Conservation (phyloP, 2,797 vertebrate species). For the Falco novaeseelandiae region DNA sequence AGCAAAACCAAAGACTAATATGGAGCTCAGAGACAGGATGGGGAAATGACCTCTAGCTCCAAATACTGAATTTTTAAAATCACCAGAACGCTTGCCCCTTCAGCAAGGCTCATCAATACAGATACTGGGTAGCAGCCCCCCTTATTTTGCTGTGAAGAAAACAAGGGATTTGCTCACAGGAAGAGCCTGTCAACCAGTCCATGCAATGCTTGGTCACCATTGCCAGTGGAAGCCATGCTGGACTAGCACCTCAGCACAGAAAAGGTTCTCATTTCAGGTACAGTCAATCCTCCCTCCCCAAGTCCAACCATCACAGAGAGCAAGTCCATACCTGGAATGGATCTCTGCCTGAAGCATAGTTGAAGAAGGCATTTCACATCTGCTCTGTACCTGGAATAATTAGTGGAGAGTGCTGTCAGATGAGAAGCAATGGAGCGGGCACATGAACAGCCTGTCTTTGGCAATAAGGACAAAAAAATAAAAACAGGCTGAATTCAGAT, state of each 20-base stretch:
- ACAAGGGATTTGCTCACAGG: not conserved
- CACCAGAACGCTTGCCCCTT: not conserved
- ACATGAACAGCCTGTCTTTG: not conserved
- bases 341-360: constrained; percentile 19
- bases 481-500: not conserved
- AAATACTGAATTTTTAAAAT: not conserved
- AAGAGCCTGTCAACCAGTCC: not conserved
- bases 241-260: not conserved
- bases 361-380: constrained; percentile 23
- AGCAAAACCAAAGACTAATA: not conserved
- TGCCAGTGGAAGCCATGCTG: not conserved
- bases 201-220: not conserved
- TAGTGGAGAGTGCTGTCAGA: not conserved
- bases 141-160: not conserved
- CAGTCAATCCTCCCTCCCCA: not conserved
- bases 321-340: constrained; percentile 48
- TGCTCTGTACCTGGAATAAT: constrained; percentile 47
- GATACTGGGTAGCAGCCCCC: not conserved
- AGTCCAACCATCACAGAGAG: not conserved
- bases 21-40: not conserved
- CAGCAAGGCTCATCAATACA: not conserved
- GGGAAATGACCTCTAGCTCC: not conserved
- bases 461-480: not conserved
- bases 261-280: not conserved
- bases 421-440: not conserved